phyloP scores from a whole-genome alignment of 2,888 invertebrate genomes.

The Yponomeuta sedellus region DNA sequence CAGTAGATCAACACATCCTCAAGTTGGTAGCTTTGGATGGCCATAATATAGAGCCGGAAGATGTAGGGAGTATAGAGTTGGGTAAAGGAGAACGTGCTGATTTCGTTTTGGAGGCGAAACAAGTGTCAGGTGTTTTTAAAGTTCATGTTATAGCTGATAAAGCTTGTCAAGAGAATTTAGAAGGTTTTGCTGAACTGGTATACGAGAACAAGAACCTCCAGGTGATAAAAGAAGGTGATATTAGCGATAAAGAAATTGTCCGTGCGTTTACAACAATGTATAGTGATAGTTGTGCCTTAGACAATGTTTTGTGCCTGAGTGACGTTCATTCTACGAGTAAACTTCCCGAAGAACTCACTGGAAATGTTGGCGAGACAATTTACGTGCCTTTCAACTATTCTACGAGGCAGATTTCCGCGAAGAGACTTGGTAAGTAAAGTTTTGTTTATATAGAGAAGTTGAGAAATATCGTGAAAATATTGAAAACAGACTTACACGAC shows the following conservation, averaged over 20 bases:
- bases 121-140: conserved; percentile 75
- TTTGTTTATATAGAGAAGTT: conserved; percentile 12
- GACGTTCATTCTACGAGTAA: conserved; percentile 66
- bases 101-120: conserved; percentile 81
- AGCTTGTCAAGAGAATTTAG: conserved; percentile 63
- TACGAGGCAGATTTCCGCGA: conserved; percentile 59
- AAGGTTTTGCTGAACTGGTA: conserved; percentile 73
- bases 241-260: conserved; percentile 31
- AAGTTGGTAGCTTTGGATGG: conserved; percentile 84
- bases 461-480: too few species aligned
- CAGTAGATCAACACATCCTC: conserved; percentile 79
- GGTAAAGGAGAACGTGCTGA: conserved; percentile 86
- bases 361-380: conserved; percentile 72
- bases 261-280: conserved; percentile 60
- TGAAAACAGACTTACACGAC: too few species aligned
- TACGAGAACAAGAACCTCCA: conserved; percentile 44
- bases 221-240: conserved; percentile 51
- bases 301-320: conserved; percentile 74
- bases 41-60: conserved; percentile 76
- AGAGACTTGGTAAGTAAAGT: conserved; percentile 68
- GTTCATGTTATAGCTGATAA: conserved; percentile 74
- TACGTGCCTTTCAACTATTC: conserved; percentile 83
- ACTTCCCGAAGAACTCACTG: conserved; percentile 68
- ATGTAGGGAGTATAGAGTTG: conserved; percentile 74
- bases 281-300: conserved; percentile 60